These are phyloP conservation scores for Copidosoma floridanum DNA, from an alignment of 1,140 invertebrate genomes.

Conservation along the genomic window DNA sequence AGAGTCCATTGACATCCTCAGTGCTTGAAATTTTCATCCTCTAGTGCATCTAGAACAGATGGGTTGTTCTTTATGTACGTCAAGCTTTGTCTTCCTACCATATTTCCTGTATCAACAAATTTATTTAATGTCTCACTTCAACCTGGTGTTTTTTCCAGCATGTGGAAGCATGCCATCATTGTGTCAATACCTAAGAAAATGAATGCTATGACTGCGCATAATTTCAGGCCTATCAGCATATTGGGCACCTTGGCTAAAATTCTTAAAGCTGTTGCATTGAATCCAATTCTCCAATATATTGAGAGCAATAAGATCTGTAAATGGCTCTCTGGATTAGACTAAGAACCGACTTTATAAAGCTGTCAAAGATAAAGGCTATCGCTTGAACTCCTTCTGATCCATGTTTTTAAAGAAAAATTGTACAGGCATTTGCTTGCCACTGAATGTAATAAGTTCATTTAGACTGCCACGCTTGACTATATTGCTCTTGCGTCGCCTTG, in stretches of 20 bases:
- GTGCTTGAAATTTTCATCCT: not conserved
- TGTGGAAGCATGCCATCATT: not conserved
- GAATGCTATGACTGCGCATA: not conserved
- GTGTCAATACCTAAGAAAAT: not conserved
- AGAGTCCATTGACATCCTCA: not conserved
- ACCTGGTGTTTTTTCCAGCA: not conserved
- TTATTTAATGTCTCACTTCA: not conserved
- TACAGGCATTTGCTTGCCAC: too few species aligned
- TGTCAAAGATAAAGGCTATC: too few species aligned
- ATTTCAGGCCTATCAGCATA: constrained; percentile 9
- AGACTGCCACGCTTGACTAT: too few species aligned
- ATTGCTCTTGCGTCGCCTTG: too few species aligned
- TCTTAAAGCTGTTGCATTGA: not conserved
- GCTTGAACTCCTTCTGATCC: too few species aligned
- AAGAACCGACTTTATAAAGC: too few species aligned
- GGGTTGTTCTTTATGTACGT: not conserved
- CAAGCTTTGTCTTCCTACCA: not conserved
- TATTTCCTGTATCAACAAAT: not conserved
- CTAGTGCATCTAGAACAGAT: not conserved
- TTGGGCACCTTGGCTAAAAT: not conserved
- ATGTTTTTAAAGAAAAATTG: too few species aligned
- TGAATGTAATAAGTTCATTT: too few species aligned
- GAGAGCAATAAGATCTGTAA: not conserved
- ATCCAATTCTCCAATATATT: not conserved
- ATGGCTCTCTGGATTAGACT: too few species aligned